Base-by-base conservation (phyloP, 2,888 invertebrate species). In the Omphaloscelis lunosa region DNA sequence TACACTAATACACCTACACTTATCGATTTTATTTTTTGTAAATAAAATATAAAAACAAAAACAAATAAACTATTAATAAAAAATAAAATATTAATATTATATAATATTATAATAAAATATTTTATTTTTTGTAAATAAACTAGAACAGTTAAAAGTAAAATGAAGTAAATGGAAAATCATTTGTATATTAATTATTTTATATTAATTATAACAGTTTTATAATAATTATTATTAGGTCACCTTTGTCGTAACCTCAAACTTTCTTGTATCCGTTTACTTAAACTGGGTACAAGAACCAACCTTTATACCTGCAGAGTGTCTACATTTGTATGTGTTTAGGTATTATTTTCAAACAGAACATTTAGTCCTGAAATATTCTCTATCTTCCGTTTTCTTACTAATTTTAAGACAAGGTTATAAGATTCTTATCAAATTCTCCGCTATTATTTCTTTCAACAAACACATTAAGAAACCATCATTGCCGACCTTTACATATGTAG, bases 401-500 rank as follows among this genome's bases (percentile, higher is more conserved):
- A 62, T 51, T 15, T 63, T 2, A 53, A 61, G 6, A 17, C 65
- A 70, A 70, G 53, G 23, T 68, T 5, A 58, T 12, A 29, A 41
- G 53, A 63, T 62, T 65, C 48, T 41, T 17, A 70, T 62, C 73
- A 63, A 17, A 58, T 34, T 63, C 34, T 8, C 48, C 48, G 41
- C 27, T 15, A 73, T 34, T 15, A 48, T 56, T 81, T 75, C 41
- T 29, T 70, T 51, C 11, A 77, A 70, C 15, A 15, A 53, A 62
- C 53, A 65, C 51, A 74, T 56, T 39, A 53, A 29, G 2, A 59
- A 59, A 45, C 29, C 45, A 71, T 65, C 15, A 71, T 51, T 39
- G 17, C 12, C 62, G 56, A 75, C 74, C 74, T 75, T 71, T 41
- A 39, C 17, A 39, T 29, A 79, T 72, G 51, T 70, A 66, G 34